phyloP scores from a whole-genome alignment of 2,888 invertebrate genomes.

The Laspeyria flexula region DNA sequence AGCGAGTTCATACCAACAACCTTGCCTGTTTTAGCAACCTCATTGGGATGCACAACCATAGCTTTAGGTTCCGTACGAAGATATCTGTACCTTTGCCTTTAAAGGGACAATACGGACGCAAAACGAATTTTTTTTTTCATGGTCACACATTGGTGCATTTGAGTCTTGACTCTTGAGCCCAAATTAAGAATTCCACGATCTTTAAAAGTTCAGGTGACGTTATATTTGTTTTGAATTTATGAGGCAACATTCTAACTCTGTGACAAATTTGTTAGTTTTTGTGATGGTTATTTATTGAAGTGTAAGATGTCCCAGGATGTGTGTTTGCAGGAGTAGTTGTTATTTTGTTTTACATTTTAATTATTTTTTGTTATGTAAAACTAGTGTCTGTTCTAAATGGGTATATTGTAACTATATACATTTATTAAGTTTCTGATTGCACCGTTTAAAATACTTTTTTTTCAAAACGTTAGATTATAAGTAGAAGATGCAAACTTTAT shows the following conservation, averaged over 20 bases:
- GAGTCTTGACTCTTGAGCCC: slow-evolving; percentile 2
- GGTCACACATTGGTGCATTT: slow-evolving; percentile 10
- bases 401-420: too few relatives aligned
- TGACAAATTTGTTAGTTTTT: not conserved
- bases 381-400: too few relatives aligned
- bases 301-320: too few relatives aligned
- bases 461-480: too few relatives aligned
- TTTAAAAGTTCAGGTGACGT: slow-evolving; percentile 4
- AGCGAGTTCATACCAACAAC: slow-evolving; percentile 12
- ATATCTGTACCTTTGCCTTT: slow-evolving; percentile 27
- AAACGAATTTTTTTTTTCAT: slow-evolving; percentile 15
- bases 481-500: too few relatives aligned
- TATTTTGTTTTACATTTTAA: too few relatives aligned
- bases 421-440: too few relatives aligned
- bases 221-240: not conserved
- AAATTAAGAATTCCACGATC: slow-evolving; percentile 25
- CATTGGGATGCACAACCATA: slow-evolving; percentile 45
- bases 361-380: too few relatives aligned
- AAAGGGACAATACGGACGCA: slow-evolving; percentile 26
- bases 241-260: not conserved
- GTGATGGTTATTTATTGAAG: not conserved
- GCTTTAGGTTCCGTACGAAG: slow-evolving; percentile 6
- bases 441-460: too few relatives aligned
- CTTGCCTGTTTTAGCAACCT: slow-evolving; percentile 34
- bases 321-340: too few relatives aligned